Conservation (phyloP, 2,888 invertebrate genomes). For the Steinernema scapterisci region DNA sequence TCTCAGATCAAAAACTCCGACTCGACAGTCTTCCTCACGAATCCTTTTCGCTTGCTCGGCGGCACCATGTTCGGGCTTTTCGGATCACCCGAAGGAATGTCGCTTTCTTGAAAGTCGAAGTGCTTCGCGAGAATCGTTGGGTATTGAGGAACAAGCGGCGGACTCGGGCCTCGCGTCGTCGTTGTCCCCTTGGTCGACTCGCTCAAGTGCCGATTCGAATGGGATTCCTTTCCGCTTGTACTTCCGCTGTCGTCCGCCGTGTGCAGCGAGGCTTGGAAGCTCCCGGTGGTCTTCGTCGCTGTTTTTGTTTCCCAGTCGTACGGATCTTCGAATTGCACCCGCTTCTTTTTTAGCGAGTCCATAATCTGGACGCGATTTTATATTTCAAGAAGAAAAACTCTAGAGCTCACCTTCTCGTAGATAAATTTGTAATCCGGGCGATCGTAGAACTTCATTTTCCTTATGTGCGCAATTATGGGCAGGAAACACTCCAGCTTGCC, state of each 20-base stretch:
- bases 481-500: slow-evolving; percentile 20
- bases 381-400: neutral
- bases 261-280: neutral
- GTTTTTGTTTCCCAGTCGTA: slow-evolving; percentile 10
- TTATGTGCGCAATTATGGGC: slow-evolving; percentile 3
- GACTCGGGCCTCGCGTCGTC: too few species aligned
- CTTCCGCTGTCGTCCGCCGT: slow-evolving; percentile 3
- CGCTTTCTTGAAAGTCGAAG: slow-evolving; percentile 9
- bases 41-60: slow-evolving; percentile 15
- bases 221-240: neutral
- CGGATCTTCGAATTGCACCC: neutral
- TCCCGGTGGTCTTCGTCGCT: neutral
- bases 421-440: slow-evolving; percentile 23
- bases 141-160: neutral
- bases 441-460: slow-evolving; percentile 14
- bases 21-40: neutral
- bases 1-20: slow-evolving; percentile 11
- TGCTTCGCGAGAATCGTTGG: neutral
- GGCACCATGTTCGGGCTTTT: neutral
- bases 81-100: slow-evolving; percentile 5
- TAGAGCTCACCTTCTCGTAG: neutral
- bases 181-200: neutral
- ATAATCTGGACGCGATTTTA: neutral
- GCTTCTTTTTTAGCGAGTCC: neutral
- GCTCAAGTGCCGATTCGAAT: neutral